A percentile compares a stretch with the other conserved stretches of the same genome.
Evolutionary conservation across 2,113 vertebrate species (phyloP).

Genomic region (Passerina amoena): DNA sequence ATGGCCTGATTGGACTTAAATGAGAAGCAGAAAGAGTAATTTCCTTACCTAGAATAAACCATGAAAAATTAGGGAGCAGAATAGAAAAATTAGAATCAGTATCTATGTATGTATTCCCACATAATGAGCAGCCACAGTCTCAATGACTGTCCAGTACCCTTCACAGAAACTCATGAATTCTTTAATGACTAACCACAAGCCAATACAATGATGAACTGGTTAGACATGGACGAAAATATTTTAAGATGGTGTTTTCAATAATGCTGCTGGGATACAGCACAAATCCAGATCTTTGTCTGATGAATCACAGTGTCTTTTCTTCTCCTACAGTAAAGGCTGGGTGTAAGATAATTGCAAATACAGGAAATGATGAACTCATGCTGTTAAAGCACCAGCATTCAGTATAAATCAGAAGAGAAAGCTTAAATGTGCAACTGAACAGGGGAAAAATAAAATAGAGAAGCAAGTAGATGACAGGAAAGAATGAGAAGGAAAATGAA

Average conservation of each 20-base stretch:
- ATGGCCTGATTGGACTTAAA: not conserved
- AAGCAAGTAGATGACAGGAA: not conserved
- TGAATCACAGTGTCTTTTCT: not conserved
- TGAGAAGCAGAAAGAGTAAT: not conserved
- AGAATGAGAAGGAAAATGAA: slow-evolving; percentile 12
- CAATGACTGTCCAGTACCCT: not conserved
- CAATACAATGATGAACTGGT: not conserved
- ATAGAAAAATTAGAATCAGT: not conserved
- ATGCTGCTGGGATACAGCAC: not conserved
- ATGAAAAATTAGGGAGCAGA: not conserved
- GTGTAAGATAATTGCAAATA: not conserved
- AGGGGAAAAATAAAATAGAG: not conserved
- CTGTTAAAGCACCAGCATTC: not conserved
- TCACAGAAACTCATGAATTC: not conserved
- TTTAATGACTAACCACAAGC: not conserved
- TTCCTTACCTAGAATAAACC: not conserved
- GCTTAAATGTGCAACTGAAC: not conserved
- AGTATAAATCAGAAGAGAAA: slow-evolving; percentile 6
- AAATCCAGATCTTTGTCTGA: not conserved
- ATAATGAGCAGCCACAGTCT: not conserved
- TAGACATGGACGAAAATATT: not conserved
- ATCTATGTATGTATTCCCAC: not conserved
- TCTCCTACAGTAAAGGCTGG: not conserved
- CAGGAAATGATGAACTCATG: not conserved
- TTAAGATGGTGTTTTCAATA: not conserved